Base-by-base conservation (phyloP, 2,888 invertebrate species). In the Bombylius major region DNA sequence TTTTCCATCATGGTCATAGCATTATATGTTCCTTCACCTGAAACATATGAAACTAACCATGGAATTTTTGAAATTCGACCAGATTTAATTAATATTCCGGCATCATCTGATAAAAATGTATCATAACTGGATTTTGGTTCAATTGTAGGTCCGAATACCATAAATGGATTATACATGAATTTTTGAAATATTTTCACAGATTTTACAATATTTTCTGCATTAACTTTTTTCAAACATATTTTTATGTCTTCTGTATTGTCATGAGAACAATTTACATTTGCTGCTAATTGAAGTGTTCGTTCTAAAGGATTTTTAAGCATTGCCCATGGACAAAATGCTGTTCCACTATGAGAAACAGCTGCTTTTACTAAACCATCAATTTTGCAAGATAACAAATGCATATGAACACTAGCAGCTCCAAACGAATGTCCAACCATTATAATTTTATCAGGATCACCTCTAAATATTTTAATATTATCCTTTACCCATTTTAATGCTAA, bases 11-110 rank as follows among this genome's bases (percentile, higher is more conserved):
- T 69, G 50, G 72, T 74, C 64, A 64, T 59, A 47, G 80, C 84
- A 36, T 87, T 86, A 64, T 84, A 87, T 31, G 86, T 74, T 55
- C 89, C 89, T 70, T 89, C 89, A 53, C 86, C 81, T 32, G 80
- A 78, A 0, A 83, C 82, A 51, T 83, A 78, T 4, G 83, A 82
- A 3, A 82, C 77, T 55, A 89, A 77, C 77, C 87, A 83, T 0
- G 89, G 89, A 9, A 84, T 63, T 59, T 83, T 78, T 13, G 79
- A 76, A 63, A 82, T 80, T 42, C 77, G 72, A 0, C 83, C 83
- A 9, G 77, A 73, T 57, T 69, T 76, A 2, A 88, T 76, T 1
- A 84, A 77, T 42, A 78, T 76, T 62, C 77, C 78, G 0, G 89
- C 89, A 56, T 82, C 77, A 58, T 82, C 78, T 1, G 78, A 77